A percentile compares a stretch with the other conserved stretches of the same genome.
These are phyloP conservation scores for Callipepla californica DNA, from an alignment of 2,113 vertebrate species.

Conservation along the genomic window DNA sequence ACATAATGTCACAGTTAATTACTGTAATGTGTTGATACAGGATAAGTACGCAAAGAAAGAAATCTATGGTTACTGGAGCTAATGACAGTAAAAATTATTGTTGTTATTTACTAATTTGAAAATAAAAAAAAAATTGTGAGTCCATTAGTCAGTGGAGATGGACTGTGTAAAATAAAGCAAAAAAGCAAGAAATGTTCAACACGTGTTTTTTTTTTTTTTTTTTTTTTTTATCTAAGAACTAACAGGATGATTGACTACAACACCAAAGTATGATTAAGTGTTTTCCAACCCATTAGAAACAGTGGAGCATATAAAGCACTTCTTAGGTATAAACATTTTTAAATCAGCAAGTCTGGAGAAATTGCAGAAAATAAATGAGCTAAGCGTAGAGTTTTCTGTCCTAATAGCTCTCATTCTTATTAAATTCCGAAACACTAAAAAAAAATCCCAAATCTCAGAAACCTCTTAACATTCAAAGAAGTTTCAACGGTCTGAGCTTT, in stretches of 20 bases:
- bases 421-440: not conserved
- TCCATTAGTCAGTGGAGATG: not conserved
- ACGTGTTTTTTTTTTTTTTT: not conserved
- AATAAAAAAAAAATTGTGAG: not conserved
- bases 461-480: not conserved
- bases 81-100: not conserved
- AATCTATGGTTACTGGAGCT: not conserved
- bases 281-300: conserved; percentile 21
- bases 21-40: not conserved
- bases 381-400: not conserved
- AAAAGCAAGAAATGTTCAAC: not conserved
- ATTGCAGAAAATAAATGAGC: not conserved
- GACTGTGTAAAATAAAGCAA: not conserved
- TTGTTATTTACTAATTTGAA: not conserved
- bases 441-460: not conserved
- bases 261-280: not conserved
- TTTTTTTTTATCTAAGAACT: not conserved
- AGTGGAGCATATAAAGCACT: not conserved
- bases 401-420: not conserved
- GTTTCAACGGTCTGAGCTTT: not conserved
- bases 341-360: not conserved
- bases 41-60: not conserved
- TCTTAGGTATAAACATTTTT: not conserved
- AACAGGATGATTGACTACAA: not conserved
- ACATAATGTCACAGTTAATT: not conserved